Base-by-base conservation (phyloP, 2,113 vertebrate genomes). In the Entomyzon cyanotis region DNA sequence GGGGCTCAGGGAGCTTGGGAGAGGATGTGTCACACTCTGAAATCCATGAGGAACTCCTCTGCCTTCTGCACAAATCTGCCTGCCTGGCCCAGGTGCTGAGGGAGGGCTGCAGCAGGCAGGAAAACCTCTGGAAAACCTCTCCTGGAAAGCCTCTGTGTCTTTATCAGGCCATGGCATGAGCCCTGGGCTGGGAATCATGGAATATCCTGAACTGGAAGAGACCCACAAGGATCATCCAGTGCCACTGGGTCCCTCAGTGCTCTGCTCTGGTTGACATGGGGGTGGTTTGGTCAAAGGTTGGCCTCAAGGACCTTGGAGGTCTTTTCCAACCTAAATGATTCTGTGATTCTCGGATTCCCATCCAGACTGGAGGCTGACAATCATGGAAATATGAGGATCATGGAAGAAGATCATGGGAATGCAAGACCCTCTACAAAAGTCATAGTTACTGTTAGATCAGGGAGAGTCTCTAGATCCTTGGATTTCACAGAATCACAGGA, bases 191-290 rank as follows among this genome's bases (percentile, higher is more conserved):
- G 63, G 39, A 39, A 62, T 23, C 27, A 24, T 23, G 39, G 33
- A 44, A 31, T 21, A 1, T 27, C 37, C 37, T 31, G 52, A 25
- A 37, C 22, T 59, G 62, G 39, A 9, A 53, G 33, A 10, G 9
- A 1, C 11, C 11, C 63, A 1, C 4, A 7, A 14, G 16, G 33
- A 22, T 9, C 17, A 20, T 0, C 2, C 24, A 33, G 28, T 7
- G 18, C 46, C 18, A 20, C 11, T 50, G 49, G 49, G 27, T 41
- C 24, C 24, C 42, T 46, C 42, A 13, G 14, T n/a, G 63, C 42
- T 46, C 63, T 33, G 21, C 3, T 22, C 21, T 33, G 5, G 64
- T 18, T 12, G 42, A 25, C 22, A 19, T 11, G 33, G 44, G 7
- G 17, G 33, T 35, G 65, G 65, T 35, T 47, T 35, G 44, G 17